Evolutionary conservation across 2,113 vertebrate species (phyloP), one percentile per base, ranked within the genome.

Genomic region (Bagarius yarrelli): DNA sequence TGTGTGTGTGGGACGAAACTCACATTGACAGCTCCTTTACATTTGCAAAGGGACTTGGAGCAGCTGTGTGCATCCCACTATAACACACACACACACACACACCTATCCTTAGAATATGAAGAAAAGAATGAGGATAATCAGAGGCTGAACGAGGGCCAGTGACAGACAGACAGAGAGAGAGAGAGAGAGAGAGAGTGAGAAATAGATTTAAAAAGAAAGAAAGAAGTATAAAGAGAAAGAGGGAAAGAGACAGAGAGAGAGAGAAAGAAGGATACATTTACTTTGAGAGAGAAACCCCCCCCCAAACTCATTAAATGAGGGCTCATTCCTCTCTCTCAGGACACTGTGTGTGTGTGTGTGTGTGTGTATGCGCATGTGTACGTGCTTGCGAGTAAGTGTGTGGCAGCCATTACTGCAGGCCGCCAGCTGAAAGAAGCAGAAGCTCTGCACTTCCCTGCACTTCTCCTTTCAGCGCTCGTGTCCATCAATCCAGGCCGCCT

Each of bases 1-100:
- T 0, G 34, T 96, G 95, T 95, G 94, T 88, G 94, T 92, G 94
- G 95, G 96, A 98, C 97, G 97, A 98, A 98, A 98, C 95, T 96
- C 96, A 98, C 95, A 95, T 94, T 96, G 97, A 98, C 97, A 98
- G 97, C 96, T 96, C 97, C 96, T 98, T 99, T 98, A 95, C 98
- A 99, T 99, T 98, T 99, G 95, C 97, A 99, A 99, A 98, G 96
- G 94, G 93, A 95, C 94, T 94, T 90, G 94, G 94, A 97, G 98
- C 98, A 99, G 98, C 98, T 99, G 98, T 95, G 95, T 95, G 94
- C 94, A 95, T 98, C 95, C 93, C 95, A 96, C 95, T 89, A 88
- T 85, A 79, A 85, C 81, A 72, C 72, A 73, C 87, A 27, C 72
- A 66, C 56, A 66, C 60, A 73, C 61, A 81, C 63, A 69, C 57